Evolutionary conservation across 2,113 vertebrate species (phyloP).

Genomic region (Periophthalmodon schlosseri): DNA sequence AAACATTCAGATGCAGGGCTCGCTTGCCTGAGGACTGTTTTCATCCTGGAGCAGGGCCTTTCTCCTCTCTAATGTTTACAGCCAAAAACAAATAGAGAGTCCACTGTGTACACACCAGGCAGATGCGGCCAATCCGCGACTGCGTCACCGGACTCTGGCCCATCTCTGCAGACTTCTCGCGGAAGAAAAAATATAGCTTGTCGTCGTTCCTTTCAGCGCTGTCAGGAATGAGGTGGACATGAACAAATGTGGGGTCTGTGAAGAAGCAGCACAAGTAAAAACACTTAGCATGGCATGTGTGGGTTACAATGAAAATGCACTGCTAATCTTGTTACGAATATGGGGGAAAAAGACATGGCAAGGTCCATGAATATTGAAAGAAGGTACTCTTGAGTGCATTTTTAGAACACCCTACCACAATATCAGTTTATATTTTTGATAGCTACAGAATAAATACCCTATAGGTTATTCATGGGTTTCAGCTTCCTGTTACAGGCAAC

Average conservation of each 20-base stretch:
- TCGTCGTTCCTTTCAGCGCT: slow-evolving; percentile 94
- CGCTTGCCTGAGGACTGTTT: slow-evolving; percentile 36
- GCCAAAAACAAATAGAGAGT: slow-evolving; percentile 38
- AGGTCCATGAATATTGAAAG: no score
- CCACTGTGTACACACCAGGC: slow-evolving; percentile 82
- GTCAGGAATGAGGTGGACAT: slow-evolving; percentile 93
- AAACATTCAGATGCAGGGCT: slow-evolving; percentile 33
- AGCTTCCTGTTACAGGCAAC: no score
- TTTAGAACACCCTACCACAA: no score
- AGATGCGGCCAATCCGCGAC: slow-evolving; percentile 94
- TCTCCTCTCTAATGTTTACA: slow-evolving; percentile 47
- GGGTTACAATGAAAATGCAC: slow-evolving; percentile 24
- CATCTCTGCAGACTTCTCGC: slow-evolving; percentile 92
- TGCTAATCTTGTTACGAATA: background rate
- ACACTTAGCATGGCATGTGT: slow-evolving; percentile 38
- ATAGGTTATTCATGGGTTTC: no score
- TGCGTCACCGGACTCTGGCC: slow-evolving; percentile 91
- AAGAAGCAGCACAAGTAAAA: slow-evolving; percentile 31
- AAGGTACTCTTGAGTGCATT: no score
- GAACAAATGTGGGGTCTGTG: slow-evolving; percentile 92
- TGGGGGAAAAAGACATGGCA: background rate
- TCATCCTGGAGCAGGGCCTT: slow-evolving; percentile 30
- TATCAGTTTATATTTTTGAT: no score
- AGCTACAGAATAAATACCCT: no score
- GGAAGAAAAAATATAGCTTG: slow-evolving; percentile 99